Evolutionary conservation across 2,113 vertebrate species (phyloP).

Genomic region (Aptenodytes forsteri): DNA sequence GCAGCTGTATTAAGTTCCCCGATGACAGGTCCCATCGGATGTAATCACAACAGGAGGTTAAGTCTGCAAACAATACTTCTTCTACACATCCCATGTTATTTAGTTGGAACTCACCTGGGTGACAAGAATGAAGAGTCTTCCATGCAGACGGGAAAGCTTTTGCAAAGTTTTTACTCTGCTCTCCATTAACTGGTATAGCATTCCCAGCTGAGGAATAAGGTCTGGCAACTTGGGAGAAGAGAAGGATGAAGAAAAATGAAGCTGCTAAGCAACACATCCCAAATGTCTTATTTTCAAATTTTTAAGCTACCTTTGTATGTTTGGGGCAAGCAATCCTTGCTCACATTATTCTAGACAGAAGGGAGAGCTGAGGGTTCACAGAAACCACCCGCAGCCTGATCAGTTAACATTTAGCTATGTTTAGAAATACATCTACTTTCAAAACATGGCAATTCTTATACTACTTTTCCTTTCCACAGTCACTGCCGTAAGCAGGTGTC

Average conservation of each 20-base stretch:
- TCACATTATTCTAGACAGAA: not conserved
- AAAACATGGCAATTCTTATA: not conserved
- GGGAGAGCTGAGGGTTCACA: not conserved
- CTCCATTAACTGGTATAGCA: constrained; percentile 94
- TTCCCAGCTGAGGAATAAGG: constrained; percentile 88
- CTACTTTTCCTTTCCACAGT: not conserved
- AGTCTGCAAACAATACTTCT: not conserved
- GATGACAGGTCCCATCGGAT: not conserved
- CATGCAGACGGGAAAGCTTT: constrained; percentile 90
- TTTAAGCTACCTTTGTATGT: not conserved
- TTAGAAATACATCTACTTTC: not conserved
- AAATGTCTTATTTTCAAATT: not conserved
- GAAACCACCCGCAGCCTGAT: not conserved
- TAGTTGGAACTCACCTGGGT: constrained; percentile 81
- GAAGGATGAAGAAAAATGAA: not conserved
- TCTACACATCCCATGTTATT: not conserved
- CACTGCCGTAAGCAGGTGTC: accelerated
- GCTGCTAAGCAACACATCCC: not conserved
- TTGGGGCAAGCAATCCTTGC: not conserved
- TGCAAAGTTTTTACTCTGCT: constrained; percentile 93
- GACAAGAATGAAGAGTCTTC: constrained; percentile 91
- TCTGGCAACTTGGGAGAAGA: constrained; percentile 84
- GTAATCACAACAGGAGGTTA: not conserved
- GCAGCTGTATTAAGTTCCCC: not conserved
- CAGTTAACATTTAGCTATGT: not conserved